phyloP scores from a whole-genome alignment of 2,113 vertebrate genomes.

The Delphinapterus leucas region DNA sequence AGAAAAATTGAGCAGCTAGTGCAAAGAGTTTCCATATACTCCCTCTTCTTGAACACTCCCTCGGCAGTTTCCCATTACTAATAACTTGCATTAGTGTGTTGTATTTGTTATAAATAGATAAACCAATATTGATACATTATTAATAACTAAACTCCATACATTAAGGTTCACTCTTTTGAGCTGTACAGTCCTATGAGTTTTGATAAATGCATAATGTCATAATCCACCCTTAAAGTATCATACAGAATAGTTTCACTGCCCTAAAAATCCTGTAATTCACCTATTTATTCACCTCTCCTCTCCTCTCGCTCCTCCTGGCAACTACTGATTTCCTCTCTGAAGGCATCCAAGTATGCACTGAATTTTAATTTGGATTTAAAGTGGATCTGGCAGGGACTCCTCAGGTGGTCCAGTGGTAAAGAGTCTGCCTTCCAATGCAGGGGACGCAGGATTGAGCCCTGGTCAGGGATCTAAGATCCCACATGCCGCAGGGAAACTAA shows the following conservation, averaged over 20 bases:
- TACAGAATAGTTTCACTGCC: neutral
- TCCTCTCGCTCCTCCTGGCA: neutral
- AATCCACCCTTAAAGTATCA: neutral
- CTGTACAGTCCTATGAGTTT: neutral
- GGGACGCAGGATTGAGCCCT: too few relatives aligned
- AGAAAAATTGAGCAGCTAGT: neutral
- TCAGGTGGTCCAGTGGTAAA: too few relatives aligned
- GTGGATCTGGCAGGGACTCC: neutral
- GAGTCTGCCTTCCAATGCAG: too few relatives aligned
- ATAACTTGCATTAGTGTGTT: neutral
- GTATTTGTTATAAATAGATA: neutral
- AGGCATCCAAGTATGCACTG: neutral
- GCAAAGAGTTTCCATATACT: neutral
- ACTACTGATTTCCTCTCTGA: neutral
- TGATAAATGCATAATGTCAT: neutral
- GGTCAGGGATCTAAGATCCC: too few relatives aligned
- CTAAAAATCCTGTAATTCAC: neutral
- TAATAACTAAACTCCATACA: neutral
- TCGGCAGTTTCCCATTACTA: neutral
- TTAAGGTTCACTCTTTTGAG: neutral
- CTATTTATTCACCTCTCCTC: neutral
- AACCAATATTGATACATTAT: neutral
- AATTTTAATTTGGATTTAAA: conserved; percentile 37
- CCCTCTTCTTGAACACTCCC: neutral
- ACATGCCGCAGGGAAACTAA: too few relatives aligned